Evolutionary conservation across 2,797 vertebrate genomes (phyloP), one percentile per base, ranked within the genome.

Genomic region (Meda fulgida): DNA sequence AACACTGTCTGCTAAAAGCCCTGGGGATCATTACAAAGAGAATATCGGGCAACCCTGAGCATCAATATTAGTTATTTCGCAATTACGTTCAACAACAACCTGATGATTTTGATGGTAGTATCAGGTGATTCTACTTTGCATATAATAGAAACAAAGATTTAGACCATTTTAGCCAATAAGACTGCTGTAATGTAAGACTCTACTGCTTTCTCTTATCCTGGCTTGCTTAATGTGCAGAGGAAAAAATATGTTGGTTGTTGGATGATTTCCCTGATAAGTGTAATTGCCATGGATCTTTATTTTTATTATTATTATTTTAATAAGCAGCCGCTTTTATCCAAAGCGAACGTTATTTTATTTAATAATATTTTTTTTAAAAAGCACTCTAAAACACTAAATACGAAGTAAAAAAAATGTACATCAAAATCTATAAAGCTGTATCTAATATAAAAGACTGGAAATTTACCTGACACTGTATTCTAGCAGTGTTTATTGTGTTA

Each of bases 1-100:
- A 78, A 48, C 40, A 23, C 1, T 14, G 21, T 70, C 66, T 40
- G 79, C 66, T 58, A 36, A 69, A 70, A 70, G 65, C 79, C 48
- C 66, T 71, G 46, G 66, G 48, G 48, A 3, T 70, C 23, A 55
- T 70, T 55, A 55, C 5, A 65, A n/a, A 23, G 77, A 65, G 18
- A 66, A 2, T 48, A 48, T 16, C 34, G 40, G 23, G 38, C 77
- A 66, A 48, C 26, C 18, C 77, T 43, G n/a, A 46, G 36, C n/a
- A 6, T 19, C 14, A 29, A 40, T 43, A 63, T 40, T 2, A 14
- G 26, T 46, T 65, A 63, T 60, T 78, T 78, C 1, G 0, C 69
- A 71, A 43, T 43, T 71, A 43, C 11, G 1, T 43, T 71, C 13
- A 16, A 29, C 46, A 29, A 46, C 29, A 29, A 46, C 3, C 58